Percentiles rank a stretch among this genome's conserved stretches.
phyloP scores from a whole-genome alignment of 2,797 vertebrate genomes.

The Anabacerthia variegaticeps region DNA sequence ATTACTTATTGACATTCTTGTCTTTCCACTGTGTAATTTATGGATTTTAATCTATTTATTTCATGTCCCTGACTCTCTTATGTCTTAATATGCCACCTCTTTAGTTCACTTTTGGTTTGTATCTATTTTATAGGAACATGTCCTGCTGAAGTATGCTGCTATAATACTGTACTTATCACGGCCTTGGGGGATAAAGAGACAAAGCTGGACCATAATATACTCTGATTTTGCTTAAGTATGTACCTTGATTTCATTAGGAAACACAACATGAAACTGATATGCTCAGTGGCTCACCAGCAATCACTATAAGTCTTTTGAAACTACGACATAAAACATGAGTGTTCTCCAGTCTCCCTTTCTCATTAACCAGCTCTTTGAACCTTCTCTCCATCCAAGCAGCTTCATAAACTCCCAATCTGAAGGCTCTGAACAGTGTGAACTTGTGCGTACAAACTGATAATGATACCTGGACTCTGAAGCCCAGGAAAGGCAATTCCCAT shows the following conservation, averaged over 20 bases:
- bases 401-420: accelerated
- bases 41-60: not conserved
- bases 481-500: not conserved
- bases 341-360: not conserved
- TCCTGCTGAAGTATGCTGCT: not conserved
- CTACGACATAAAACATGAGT: not conserved
- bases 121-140: not conserved
- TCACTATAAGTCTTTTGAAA: not conserved
- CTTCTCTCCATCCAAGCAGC: not conserved
- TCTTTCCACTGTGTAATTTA: not conserved
- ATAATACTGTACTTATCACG: accelerated
- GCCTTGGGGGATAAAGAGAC: not conserved
- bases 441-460: not conserved
- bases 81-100: not conserved
- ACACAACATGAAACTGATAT: not conserved
- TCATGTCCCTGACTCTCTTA: not conserved
- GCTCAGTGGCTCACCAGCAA: not conserved
- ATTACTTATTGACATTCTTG: not conserved
- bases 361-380: not conserved
- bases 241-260: not conserved
- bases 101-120: not conserved
- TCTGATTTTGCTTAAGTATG: not conserved
- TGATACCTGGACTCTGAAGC: not conserved
- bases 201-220: not conserved
- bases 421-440: not conserved